Conservation (phyloP, 64 coral and sea anemone species). For the Pocillopora verrucosa region DNA sequence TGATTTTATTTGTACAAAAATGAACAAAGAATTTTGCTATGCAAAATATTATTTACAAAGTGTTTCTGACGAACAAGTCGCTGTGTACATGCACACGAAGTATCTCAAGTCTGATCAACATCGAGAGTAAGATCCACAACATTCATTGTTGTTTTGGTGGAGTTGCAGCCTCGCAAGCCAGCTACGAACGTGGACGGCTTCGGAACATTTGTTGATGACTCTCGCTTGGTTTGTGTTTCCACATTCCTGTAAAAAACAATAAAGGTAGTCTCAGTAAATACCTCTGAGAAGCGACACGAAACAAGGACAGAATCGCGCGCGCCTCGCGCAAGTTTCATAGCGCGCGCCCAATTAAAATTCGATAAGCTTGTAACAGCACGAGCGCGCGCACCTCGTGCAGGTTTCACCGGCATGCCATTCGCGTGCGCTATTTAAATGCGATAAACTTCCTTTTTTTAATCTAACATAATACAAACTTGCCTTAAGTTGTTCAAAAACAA, state of each 20-base stretch:
- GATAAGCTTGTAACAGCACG: too few relatives aligned
- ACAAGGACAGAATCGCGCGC: too few relatives aligned
- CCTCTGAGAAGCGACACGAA: neutral
- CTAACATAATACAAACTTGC: too few relatives aligned
- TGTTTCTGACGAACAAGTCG: neutral
- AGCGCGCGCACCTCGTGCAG: too few relatives aligned
- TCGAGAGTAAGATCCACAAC: slow-evolving; percentile 89
- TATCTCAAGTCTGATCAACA: slow-evolving; percentile 89
- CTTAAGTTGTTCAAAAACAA: too few relatives aligned
- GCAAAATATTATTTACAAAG: slow-evolving; percentile 6
- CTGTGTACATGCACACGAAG: neutral
- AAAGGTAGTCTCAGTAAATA: neutral
- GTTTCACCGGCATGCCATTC: too few relatives aligned
- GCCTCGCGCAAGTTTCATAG: too few relatives aligned
- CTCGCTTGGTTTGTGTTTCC: slow-evolving; percentile 90
- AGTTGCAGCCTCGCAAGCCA: slow-evolving; percentile 95
- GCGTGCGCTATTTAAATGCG: too few relatives aligned
- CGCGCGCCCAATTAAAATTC: too few relatives aligned
- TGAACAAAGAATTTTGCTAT: neutral
- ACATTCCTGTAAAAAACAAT: slow-evolving; percentile 61
- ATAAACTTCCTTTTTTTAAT: too few relatives aligned
- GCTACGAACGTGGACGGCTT: slow-evolving; percentile 84
- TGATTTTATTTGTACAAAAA: slow-evolving; percentile 10
- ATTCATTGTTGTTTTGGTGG: slow-evolving; percentile 98
- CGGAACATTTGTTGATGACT: slow-evolving; percentile 89